Evolutionary conservation across 2,888 invertebrate genomes (phyloP), one percentile per base, ranked within the genome.

Genomic region (Sympetrum striolatum): DNA sequence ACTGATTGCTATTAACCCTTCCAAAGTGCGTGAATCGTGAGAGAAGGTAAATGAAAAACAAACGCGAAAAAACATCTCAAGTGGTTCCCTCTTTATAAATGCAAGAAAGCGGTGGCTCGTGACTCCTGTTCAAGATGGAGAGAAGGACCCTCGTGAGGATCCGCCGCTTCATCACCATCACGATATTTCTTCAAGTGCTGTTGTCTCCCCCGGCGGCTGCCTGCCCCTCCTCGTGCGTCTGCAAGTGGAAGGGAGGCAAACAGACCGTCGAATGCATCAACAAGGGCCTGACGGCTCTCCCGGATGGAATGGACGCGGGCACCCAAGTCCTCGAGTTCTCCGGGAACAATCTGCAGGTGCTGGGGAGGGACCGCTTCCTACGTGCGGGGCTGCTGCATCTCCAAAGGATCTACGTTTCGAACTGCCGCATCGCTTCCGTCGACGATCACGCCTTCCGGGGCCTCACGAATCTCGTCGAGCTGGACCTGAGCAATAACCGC

Each of bases 191-290:
- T 10, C 86, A 64, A 37, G 35, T 86, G 2, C n/a, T 86, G 6
- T 15, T 80, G 14, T 58, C 58, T 44, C 73, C 91, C 37, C 82
- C 91, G 2, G 91, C 91, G n/a, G 90, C 79, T 92, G 95, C 95
- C 92, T 97, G 97, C 93, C 97, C 97, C 91, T 95, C 95, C 80
- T 96, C 96, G 92, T 98, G 98, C 94, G 96, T 96, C 93, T 98
- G 98, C 94, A 98, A 98, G 94, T 98, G 98, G 98, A 98, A 98
- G 94, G 96, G 97, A 93, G 98, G 98, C 92, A 98, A 98, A 94
- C 97, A 98, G 94, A 98, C 98, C 90, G 98, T 98, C 91, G 98
- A 98, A 94, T 98, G 98, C 94, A 96, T 96, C 93, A 96, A 97
- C 94, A 96, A 97, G 91, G 96, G 96, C 91, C 95, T 98, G 92